A percentile compares a stretch with the other conserved stretches of the same genome.
Conservation (phyloP, 2,113 vertebrate genomes). For the Acrocephalus arundinaceus region DNA sequence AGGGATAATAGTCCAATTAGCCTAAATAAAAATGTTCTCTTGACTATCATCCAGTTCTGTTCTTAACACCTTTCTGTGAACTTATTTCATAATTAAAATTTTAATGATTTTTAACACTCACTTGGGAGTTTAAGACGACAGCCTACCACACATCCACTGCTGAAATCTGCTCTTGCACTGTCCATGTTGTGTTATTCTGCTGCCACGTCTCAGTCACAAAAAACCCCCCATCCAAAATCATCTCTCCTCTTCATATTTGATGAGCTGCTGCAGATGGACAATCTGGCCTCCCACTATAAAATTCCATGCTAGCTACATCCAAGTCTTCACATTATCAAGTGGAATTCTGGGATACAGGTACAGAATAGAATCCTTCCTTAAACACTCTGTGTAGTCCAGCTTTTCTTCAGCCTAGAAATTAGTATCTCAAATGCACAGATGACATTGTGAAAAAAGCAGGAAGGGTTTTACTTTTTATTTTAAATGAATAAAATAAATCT, state of each 20-base stretch:
- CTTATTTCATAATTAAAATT: not conserved
- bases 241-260: not conserved
- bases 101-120: not conserved
- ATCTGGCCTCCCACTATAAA: not conserved
- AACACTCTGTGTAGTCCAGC: not conserved
- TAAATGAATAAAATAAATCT: conserved; percentile 69
- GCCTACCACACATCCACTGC: not conserved
- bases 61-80: not conserved
- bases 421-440: not conserved
- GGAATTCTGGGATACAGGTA: not conserved
- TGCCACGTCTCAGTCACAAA: not conserved
- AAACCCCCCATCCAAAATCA: no score
- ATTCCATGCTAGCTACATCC: not conserved
- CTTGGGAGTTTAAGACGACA: not conserved
- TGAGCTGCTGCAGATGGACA: rapidly evolving
- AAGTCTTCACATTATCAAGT: not conserved
- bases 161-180: not conserved
- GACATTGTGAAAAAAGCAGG: not conserved
- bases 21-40: not conserved
- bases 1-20: not conserved
- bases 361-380: not conserved
- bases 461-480: conserved; percentile 68
- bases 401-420: not conserved
- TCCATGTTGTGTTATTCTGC: not conserved
- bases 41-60: not conserved